Base-by-base conservation (phyloP, 2,888 invertebrate genomes). In the Creontiades dilutus region DNA sequence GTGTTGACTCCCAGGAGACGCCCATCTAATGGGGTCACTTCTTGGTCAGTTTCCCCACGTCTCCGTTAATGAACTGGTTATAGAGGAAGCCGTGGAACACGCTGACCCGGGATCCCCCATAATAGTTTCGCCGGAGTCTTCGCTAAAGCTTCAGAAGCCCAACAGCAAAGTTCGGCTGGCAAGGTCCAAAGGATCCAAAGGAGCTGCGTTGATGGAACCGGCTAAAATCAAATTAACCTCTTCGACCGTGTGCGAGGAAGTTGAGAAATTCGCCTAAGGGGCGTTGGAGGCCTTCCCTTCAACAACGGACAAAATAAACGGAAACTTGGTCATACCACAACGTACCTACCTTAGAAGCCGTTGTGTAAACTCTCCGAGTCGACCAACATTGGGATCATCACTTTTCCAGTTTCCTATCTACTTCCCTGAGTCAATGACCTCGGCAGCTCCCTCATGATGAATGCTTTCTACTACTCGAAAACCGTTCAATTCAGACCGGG, bases 241-340 rank as follows among this genome's bases (percentile, higher is more conserved):
- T 23, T 68, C 68, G 68, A 68, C 68, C 68, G 68, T 23, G 68
- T 68, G 68, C 68, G 68, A 57, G 68, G 68, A 68, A 68, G 68
- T 68, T 68, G 68, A 68, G 68, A 68, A 68, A 68, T 68, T 68
- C 68, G 68, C 68, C 68, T 68, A 19, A 23, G 68, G 68, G 68
- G 23, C 23, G 68, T 3, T 19, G 68, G 61, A 61, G 61, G 16
- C 61, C 61, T 61, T 19, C 61, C 61, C 68, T 68, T 27, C 27
- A 68, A 68, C 68, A 68, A 68, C 68, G 68, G 68, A 68, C 23
- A 68, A 68, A 68, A 68, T 68, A 68, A 68, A 68, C 68, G 68
- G 68, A 68, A 68, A 68, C 68, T 68, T 68, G 19, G 61, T 19
- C 61, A 68, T 68, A 68, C 23, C 68, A 68, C 23, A 27, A 23